Conservation (phyloP, 1,140 invertebrate genomes). For the Coelopa frigida region DNA sequence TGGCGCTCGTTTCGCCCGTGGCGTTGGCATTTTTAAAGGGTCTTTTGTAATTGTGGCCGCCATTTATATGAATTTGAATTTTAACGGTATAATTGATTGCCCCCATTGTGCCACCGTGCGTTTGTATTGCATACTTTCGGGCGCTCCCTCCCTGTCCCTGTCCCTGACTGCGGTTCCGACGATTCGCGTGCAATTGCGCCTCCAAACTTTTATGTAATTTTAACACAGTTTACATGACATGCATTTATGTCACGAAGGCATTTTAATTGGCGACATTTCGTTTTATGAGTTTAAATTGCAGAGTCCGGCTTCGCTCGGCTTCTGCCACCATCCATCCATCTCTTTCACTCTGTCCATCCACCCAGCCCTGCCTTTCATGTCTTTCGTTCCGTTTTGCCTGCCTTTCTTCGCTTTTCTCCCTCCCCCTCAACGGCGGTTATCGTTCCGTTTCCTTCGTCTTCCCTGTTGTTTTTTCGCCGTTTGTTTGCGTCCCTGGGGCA, state of each 20-base stretch:
- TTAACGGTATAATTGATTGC: slow-evolving; percentile 26
- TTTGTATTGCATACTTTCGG: slow-evolving; percentile 42
- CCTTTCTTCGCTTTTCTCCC: no score
- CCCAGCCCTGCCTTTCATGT: no score
- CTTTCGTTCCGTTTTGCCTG: no score
- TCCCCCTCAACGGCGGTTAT: no score
- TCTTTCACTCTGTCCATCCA: no score
- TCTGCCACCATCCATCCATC: no score
- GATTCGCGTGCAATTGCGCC: neutral
- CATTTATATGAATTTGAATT: slow-evolving; percentile 5
- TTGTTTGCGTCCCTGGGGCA: no score
- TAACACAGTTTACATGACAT: slow-evolving; percentile 32
- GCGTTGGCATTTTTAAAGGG: neutral
- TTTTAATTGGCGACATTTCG: slow-evolving; percentile 17
- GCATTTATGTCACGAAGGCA: slow-evolving; percentile 41
- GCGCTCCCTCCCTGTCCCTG: slow-evolving; percentile 20
- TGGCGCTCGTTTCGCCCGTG: neutral
- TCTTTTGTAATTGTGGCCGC: slow-evolving; percentile 1
- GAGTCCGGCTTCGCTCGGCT: no score
- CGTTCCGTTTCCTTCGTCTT: no score
- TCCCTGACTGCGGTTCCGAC: no score
- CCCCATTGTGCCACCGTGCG: slow-evolving; percentile 24
- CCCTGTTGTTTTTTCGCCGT: no score
- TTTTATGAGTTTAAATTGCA: slow-evolving; percentile 12
- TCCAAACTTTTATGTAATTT: slow-evolving; percentile 1